Percentiles rank a stretch among this genome's conserved stretches.
Evolutionary conservation across 1,140 invertebrate species (phyloP).

Genomic region (Drosophila punjabiensis): DNA sequence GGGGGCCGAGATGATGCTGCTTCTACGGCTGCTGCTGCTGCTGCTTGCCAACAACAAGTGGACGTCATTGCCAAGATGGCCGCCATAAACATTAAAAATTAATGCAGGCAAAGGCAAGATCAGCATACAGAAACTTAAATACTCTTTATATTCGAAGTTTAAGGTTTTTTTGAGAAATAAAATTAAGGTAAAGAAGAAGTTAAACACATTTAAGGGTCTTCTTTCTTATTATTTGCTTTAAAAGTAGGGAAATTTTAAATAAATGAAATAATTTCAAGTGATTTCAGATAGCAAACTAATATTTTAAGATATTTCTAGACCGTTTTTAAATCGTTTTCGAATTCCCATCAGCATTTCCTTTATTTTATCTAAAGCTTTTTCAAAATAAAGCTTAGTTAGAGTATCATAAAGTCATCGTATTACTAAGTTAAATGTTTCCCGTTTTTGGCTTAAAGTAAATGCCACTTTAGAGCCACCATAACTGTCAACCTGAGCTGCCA

Average conservation of each 20-base stretch:
- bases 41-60: conserved; percentile 70
- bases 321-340: neutral
- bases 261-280: neutral
- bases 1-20: conserved; percentile 7
- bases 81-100: conserved; percentile 79
- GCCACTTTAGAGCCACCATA: conserved; percentile 46
- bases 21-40: conserved; percentile 25
- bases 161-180: neutral
- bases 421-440: conserved; percentile 28
- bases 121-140: neutral
- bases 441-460: conserved; percentile 4
- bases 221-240: neutral
- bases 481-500: conserved; percentile 72
- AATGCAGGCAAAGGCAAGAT: conserved; percentile 20
- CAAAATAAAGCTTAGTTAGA: neutral
- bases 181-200: no score
- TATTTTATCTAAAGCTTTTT: neutral
- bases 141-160: neutral
- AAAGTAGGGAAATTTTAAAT: neutral
- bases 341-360: neutral
- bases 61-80: conserved; percentile 82
- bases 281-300: neutral
- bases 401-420: conserved; percentile 5
- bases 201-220: no score
- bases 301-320: no score